Evolutionary conservation across 1,140 invertebrate genomes (phyloP), one percentile per base, ranked within the genome.

Genomic region (Agrilus planipennis): DNA sequence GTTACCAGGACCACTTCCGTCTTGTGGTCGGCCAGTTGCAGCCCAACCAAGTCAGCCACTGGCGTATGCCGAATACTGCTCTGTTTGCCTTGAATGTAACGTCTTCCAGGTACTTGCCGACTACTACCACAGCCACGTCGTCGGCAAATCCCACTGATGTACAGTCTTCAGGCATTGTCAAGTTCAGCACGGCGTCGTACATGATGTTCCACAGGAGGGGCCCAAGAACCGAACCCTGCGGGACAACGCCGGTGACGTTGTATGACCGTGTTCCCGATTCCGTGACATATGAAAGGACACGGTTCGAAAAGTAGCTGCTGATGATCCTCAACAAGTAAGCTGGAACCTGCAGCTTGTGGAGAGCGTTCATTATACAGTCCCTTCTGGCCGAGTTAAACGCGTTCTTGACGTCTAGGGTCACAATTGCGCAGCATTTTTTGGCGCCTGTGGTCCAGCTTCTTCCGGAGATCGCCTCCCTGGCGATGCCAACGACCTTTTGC

Each of bases 351-450:
- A n/a, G 23, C 23, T 31, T 20, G 9, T 25, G 2, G 2, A 49
- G 37, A 10, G 29, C 31, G 7, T 40, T 27, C 3, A 49, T 22
- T 1, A 45, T 40, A 1, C 15, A 7, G 6, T 14, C 18, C 34
- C 42, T 41, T 17, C 21, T 12, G 11, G 40, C 43, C 35, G 41
- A 29, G 20, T 49, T 49, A 27, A 49, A 45, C 2, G 47, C 47
- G 22, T 49, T 49, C 27, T 39, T 45, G n/a, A 45, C 30, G 23
- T 49, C 47, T 9, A 49, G 9, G 10, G 47, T 42, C 18, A 45
- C 17, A 2, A 49, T 16, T 3, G 27, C 21, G 12, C 30, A 36
- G 42, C 42, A 44, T 23, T 28, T 34, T n/a, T 38, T 34, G 29
- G 7, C 4, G 9, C 15, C 15, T 10, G 9, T 10, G 6, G 29